These are phyloP conservation scores for Phrynocephalus versicolor DNA, from an alignment of 2,113 vertebrate species.

Conservation along the genomic window DNA sequence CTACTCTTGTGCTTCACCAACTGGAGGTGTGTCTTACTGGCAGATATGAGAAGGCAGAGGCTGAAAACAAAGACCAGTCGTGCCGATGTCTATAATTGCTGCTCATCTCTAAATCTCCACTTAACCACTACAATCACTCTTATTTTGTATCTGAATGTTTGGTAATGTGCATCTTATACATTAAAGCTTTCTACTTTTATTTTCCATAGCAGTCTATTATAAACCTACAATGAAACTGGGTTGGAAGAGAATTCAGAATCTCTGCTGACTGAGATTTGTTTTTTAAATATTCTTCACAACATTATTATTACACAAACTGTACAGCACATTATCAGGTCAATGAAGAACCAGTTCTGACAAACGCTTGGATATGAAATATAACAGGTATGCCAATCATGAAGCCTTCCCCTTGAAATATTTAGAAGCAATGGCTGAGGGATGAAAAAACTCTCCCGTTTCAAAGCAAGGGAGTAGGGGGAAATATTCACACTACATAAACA, in stretches of 20 bases:
- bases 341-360: neutral
- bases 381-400: neutral
- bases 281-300: no score
- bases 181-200: neutral
- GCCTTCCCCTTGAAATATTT: neutral
- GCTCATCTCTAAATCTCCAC: neutral
- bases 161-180: neutral
- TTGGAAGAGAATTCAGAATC: neutral
- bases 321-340: neutral
- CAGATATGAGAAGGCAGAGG: neutral
- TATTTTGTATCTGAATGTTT: neutral
- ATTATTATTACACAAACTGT: neutral
- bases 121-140: neutral
- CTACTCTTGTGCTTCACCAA: neutral
- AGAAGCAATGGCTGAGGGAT: neutral
- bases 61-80: neutral
- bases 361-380: neutral
- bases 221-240: neutral
- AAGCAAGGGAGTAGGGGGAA: no score
- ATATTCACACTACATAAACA: no score
- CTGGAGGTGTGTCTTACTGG: neutral
- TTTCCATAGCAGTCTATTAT: neutral
- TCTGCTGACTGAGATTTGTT: neutral
- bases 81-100: neutral
- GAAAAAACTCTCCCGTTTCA: neutral